phyloP scores from a whole-genome alignment of 2,888 invertebrate species.

The Nomada ferruginata region DNA sequence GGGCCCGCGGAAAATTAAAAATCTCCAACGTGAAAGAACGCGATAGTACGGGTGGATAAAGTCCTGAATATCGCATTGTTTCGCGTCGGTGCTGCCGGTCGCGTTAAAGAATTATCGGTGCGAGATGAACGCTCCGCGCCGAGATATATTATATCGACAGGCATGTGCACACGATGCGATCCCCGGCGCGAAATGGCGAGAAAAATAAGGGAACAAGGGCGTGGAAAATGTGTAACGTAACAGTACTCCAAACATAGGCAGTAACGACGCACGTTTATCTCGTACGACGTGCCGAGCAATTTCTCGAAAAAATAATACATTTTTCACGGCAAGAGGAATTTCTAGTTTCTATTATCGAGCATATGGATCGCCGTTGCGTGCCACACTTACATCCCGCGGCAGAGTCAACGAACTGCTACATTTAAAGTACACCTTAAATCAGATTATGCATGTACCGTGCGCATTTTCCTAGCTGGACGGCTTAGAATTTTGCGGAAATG shows the following conservation, averaged over 20 bases:
- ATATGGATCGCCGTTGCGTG: constrained; percentile 66
- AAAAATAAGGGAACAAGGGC: background rate
- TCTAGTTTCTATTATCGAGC: constrained; percentile 58
- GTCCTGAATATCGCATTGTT: background rate
- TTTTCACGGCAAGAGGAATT: constrained; percentile 54
- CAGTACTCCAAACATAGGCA: background rate
- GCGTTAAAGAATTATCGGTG: constrained; percentile 7
- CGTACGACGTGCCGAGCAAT: constrained; percentile 18
- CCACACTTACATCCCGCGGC: constrained; percentile 44
- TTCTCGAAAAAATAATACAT: constrained; percentile 38
- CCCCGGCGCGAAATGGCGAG: background rate
- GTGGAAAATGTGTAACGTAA: background rate
- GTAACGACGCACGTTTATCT: background rate
- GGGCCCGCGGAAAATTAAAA: constrained; percentile 9
- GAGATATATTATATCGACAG: constrained; percentile 12
- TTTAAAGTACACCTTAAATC: constrained; percentile 66
- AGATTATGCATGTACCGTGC: constrained; percentile 52
- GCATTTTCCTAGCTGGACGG: constrained; percentile 56
- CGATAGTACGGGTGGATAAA: background rate
- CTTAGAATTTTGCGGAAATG: constrained; percentile 39
- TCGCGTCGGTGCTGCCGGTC: background rate
- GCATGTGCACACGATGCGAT: background rate
- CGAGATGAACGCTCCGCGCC: constrained; percentile 2
- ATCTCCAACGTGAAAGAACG: background rate
- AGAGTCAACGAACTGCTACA: constrained; percentile 67